Base-by-base conservation (phyloP, 2,888 invertebrate genomes). In the Catocala nupta region DNA sequence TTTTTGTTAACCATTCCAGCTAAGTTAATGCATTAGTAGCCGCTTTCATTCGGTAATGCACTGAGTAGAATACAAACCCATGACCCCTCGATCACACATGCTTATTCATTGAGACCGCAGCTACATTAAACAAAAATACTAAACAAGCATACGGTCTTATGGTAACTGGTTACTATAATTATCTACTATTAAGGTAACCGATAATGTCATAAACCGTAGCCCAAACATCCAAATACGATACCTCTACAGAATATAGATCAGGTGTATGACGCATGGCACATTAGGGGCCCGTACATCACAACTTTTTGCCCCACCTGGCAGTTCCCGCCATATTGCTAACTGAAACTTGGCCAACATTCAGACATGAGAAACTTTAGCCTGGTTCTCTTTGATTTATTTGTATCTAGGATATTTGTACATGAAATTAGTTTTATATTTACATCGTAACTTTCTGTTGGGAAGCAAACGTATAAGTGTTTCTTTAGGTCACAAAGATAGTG, bases 201-300 rank as follows among this genome's bases (percentile, higher is more conserved):
- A 36, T n/a, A 25, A 10, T 7, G 8, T 5, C 44, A 57, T 49
- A 54, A 43, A 53, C 52, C 13, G 43, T 33, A 36, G 3, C 10
- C 12, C 39, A 12, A 49, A 51, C 34, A 55, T 53, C 34, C 39
- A 56, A 60, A 64, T 45, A 48, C 12, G 34, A 47, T 33, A 66
- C 57, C 58, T 36, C 33, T 34, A n/a, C 39, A 53, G 83, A 83
- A 84, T 84, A 80, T 76, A 67, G 77, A 84, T 47, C 77, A 80
- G 77, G 34, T 60, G 52, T 34, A 78, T 78, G 80, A 83, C 59
- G 65, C 71, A 83, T 75, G 60, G 68, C 71, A 64, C 83, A 55
- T 66, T 51, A 16, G 83, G 83, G 83, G 80, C 58, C 48, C 34
- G 65, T 77, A 69, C 60, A 81, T 78, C 81, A 73, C 67, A 77